These are phyloP conservation scores for Calcarius ornatus DNA, from an alignment of 2,113 vertebrate species.

Conservation along the genomic window DNA sequence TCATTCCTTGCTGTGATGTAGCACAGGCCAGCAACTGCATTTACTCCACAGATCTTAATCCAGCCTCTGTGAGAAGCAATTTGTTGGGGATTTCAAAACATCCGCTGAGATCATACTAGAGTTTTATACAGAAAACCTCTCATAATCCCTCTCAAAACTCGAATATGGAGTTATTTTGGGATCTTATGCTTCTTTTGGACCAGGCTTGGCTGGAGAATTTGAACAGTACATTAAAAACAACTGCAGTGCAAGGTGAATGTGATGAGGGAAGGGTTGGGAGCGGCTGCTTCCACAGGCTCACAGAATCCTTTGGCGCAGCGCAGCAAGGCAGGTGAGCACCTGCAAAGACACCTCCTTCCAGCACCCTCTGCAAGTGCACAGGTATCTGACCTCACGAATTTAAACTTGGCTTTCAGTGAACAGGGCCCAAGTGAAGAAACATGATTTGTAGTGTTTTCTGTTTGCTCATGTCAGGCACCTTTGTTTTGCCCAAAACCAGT, in stretches of 20 bases:
- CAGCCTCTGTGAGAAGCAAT: neutral
- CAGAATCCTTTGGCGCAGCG: neutral
- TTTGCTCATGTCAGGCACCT: neutral
- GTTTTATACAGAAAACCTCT: neutral
- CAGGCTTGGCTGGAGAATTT: neutral
- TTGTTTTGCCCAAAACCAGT: neutral
- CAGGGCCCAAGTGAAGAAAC: neutral
- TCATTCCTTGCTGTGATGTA: neutral
- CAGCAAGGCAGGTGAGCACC: neutral
- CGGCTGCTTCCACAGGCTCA: neutral
- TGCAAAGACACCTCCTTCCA: neutral
- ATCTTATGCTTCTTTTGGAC: neutral
- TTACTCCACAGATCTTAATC: neutral
- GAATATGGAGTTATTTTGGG: neutral
- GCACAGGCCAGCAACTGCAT: neutral
- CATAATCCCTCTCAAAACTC: constrained; percentile 19
- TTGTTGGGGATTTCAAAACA: constrained; percentile 40
- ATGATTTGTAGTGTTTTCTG: neutral
- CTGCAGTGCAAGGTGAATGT: neutral
- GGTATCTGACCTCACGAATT: neutral
- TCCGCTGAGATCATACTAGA: neutral
- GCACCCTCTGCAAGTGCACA: neutral
- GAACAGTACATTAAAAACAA: neutral
- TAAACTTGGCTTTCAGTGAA: neutral
- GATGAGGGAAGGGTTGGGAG: neutral